Conservation (phyloP, 2,113 vertebrate species). For the Propithecus coquereli region DNA sequence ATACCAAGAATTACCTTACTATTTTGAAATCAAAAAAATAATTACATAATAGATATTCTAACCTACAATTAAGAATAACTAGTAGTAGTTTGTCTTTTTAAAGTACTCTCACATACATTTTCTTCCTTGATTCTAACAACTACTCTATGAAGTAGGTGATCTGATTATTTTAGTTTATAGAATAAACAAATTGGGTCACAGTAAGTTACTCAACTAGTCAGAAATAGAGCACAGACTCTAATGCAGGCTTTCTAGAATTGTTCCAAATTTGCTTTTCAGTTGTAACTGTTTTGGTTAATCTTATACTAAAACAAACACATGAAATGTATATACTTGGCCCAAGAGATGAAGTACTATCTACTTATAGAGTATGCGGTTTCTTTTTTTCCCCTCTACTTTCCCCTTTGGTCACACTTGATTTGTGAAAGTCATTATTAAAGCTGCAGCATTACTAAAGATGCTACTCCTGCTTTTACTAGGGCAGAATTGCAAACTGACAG, state of each 20-base stretch:
- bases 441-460: background rate
- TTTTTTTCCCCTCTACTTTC: background rate
- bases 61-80: background rate
- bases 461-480: background rate
- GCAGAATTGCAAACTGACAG: background rate
- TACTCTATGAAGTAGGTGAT: background rate
- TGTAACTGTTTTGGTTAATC: background rate
- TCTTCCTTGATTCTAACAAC: background rate
- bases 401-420: background rate
- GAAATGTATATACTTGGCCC: background rate
- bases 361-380: background rate
- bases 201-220: background rate
- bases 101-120: background rate
- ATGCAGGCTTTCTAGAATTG: background rate
- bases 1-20: background rate
- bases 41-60: background rate
- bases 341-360: background rate
- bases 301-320: background rate
- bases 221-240: background rate
- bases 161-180: constrained; percentile 14
- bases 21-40: background rate
- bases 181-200: background rate
- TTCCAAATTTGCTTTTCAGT: background rate
- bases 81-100: background rate
- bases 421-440: background rate